These are phyloP conservation scores for Cottus gobio DNA, from an alignment of 2,113 vertebrate species.

Conservation along the genomic window DNA sequence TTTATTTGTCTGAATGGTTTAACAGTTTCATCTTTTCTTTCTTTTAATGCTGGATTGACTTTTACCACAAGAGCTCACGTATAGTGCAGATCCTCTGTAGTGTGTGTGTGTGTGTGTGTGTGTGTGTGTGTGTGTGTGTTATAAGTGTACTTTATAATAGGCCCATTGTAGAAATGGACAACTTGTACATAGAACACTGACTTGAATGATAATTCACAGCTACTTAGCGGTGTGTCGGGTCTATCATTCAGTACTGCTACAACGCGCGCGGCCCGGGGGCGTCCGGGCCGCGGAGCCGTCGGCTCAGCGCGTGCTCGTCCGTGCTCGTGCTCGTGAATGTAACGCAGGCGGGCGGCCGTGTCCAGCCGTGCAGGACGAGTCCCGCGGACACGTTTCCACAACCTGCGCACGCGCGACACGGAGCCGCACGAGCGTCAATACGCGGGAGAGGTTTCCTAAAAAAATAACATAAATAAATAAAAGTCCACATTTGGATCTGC, in stretches of 20 bases:
- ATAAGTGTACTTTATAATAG: conserved; percentile 61
- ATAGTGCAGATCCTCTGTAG: background rate
- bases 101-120: no score
- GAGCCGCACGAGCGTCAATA: conserved; percentile 26
- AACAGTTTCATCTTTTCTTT: background rate
- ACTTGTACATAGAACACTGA: conserved; percentile 59
- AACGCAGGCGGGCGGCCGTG: conserved; percentile 28
- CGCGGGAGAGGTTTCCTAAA: conserved; percentile 28
- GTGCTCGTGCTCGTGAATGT: conserved; percentile 68
- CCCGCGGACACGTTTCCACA: conserved; percentile 36
- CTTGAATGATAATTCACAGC: conserved; percentile 47
- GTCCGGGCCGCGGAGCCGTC: no score
- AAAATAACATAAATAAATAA: background rate
- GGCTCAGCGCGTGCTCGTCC: no score
- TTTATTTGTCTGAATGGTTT: no score
- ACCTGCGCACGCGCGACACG: conserved; percentile 60
- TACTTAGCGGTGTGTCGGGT: conserved; percentile 39
- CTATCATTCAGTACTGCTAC: conserved; percentile 48
- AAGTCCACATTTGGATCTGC: conserved; percentile 41
- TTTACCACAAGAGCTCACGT: background rate
- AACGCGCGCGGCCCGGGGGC: no score
- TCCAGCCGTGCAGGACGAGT: conserved; percentile 8
- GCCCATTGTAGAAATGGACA: conserved; percentile 42
- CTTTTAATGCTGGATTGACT: background rate
- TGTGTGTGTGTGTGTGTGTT: background rate